A percentile compares a stretch with the other conserved stretches of the same genome.
Evolutionary conservation across 2,888 invertebrate species (phyloP).

Genomic region (Drosophila anomelani): DNA sequence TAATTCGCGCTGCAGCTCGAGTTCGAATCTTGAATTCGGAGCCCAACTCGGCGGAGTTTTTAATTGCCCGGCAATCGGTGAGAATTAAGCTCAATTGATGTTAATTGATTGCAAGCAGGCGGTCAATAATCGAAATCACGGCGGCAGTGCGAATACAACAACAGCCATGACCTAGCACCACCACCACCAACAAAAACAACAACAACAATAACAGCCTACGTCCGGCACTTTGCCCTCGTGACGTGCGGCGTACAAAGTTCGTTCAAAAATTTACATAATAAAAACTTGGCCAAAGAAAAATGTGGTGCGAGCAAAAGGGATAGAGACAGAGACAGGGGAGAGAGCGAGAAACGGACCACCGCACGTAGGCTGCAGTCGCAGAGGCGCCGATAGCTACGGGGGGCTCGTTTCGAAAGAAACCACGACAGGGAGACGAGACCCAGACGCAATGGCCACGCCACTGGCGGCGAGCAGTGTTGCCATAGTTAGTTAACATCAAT

Average conservation of each 20-base stretch:
- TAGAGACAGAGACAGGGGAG: not conserved
- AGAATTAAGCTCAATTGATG: constrained; percentile 77
- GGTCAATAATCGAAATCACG: constrained; percentile 52
- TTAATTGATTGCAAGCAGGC: constrained; percentile 66
- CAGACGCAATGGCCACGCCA: constrained; percentile 22
- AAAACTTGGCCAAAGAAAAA: constrained; percentile 30
- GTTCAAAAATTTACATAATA: constrained; percentile 47
- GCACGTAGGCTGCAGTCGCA: constrained; percentile 37
- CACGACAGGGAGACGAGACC: not conserved
- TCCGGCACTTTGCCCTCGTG: constrained; percentile 53
- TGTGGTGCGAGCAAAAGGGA: not conserved
- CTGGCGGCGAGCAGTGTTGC: constrained; percentile 10
- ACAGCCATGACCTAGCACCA: constrained; percentile 70
- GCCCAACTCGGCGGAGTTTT: constrained; percentile 41
- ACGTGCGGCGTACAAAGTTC: constrained; percentile 35
- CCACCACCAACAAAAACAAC: constrained; percentile 8
- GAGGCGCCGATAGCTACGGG: constrained; percentile 14
- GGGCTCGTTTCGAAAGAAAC: constrained; percentile 3
- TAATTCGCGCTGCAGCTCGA: constrained; percentile 49
- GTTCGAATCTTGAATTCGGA: constrained; percentile 61
- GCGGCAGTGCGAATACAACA: constrained; percentile 39
- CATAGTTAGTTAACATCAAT: not conserved
- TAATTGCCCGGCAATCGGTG: constrained; percentile 66
- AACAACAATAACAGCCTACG: not conserved
- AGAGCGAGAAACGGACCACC: constrained; percentile 6